phyloP scores from a whole-genome alignment of 2,797 vertebrate species.

The Gephyroberyx darwinii region DNA sequence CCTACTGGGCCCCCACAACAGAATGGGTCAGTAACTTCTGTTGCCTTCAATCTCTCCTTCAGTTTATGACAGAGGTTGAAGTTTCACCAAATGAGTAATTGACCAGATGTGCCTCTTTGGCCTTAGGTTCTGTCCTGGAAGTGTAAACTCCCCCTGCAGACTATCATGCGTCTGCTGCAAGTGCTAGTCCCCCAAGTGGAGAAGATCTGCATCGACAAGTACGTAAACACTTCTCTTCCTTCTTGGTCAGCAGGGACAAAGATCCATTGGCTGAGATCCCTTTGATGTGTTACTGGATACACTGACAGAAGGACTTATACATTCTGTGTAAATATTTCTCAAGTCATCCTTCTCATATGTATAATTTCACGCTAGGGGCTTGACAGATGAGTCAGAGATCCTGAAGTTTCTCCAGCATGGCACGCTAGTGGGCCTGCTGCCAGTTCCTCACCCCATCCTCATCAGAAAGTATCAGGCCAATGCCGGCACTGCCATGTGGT shows the following conservation, averaged over 20 bases:
- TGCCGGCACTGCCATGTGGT: conserved; percentile 98
- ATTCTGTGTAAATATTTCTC: background rate
- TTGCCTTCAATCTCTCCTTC: background rate
- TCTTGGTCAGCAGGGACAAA: background rate
- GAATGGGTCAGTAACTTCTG: conserved; percentile 88
- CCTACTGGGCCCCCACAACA: conserved; percentile 89
- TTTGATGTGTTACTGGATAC: background rate
- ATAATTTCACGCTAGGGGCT: conserved; percentile 81
- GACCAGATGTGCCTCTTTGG: background rate
- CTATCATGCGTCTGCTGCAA: conserved; percentile 96
- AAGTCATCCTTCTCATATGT: background rate
- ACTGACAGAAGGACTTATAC: background rate
- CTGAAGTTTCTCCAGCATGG: conserved; percentile 97
- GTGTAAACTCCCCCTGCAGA: conserved; percentile 95
- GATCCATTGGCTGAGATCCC: background rate
- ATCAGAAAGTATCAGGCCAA: conserved; percentile 99
- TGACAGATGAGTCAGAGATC: conserved; percentile 98
- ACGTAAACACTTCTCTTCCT: conserved; percentile 35
- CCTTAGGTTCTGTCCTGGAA: conserved; percentile 94
- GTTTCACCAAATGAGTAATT: background rate
- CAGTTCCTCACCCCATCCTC: conserved; percentile 97
- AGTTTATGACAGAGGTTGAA: background rate
- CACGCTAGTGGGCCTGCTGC: conserved; percentile 95
- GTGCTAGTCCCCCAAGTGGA: conserved; percentile 98
- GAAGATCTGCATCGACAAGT: conserved; percentile 99